Percentiles rank a stretch among this genome's conserved stretches.
These are phyloP conservation scores for Phyllostomus discolor DNA, from an alignment of 2,113 vertebrate species.

Conservation along the genomic window DNA sequence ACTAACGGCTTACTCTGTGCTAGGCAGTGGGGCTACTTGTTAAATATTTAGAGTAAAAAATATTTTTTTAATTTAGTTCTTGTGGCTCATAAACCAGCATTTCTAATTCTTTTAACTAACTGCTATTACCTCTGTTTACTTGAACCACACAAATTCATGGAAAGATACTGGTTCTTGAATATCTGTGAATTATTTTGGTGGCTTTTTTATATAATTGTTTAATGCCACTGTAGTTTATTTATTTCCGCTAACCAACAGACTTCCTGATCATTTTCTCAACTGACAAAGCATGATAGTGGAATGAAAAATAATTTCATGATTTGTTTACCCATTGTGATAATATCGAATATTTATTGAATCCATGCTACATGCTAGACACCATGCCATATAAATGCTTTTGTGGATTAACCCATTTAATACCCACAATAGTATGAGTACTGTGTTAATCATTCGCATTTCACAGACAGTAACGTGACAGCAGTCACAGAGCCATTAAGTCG, in stretches of 20 bases:
- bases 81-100: neutral
- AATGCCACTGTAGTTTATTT: neutral
- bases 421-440: neutral
- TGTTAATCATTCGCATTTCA: neutral
- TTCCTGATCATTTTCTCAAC: neutral
- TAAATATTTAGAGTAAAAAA: neutral
- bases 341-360: neutral
- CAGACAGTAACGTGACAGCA: neutral
- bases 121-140: neutral
- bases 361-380: neutral
- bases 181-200: neutral
- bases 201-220: neutral
- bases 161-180: neutral
- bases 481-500: neutral
- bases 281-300: neutral
- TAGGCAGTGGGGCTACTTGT: neutral
- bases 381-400: neutral
- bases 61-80: neutral
- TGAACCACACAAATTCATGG: neutral
- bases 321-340: neutral
- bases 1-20: neutral
- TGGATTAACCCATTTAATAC: neutral
- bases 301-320: slow-evolving; percentile 2
- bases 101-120: neutral
- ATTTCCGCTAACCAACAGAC: neutral